Base-by-base conservation (phyloP, 1,140 invertebrate genomes). In the Calycopis cecrops region DNA sequence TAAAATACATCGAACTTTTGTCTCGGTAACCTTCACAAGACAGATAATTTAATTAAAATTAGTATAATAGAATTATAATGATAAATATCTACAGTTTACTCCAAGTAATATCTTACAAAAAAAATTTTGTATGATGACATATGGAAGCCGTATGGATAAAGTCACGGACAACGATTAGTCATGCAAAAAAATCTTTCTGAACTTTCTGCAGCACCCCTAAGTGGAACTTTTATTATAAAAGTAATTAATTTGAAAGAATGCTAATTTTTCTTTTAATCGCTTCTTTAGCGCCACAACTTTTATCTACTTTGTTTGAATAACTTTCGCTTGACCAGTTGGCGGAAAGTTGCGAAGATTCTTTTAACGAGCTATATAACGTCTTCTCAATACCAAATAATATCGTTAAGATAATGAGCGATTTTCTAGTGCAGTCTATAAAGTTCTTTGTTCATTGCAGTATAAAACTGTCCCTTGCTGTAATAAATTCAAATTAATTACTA, bases 271-370 rank as follows among this genome's bases (percentile, higher is more conserved):
- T 79, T 81, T 81, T 84, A 84, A 77, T 84, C 78, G 76, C 80
- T 84, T 77, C 77, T 76, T 80, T 81, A 77, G 76, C 76, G 73
- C 72, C 76, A 67, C 78, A 80, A 84, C 75, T 84, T 84, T 81
- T 81, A 84, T 82, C 80, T 79, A 79, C 78, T 84, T 84, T 81
- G 78, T 84, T 83, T 79, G 73, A 80, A 80, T 84, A 81, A 80
- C 78, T 84, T 84, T 79, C 69, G 68, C 63, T 62, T 67, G 73
- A 75, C 65, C 73, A 76, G 73, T 79, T 77, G 65, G 69, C 60
- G 68, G 68, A 65, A 74, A 74, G 67, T 74, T 79, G 68, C 50
- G 62, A 72, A 76, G 63, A 71, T 69, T n/a, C n/a, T n/a, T n/a
- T n/a, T n/a, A n/a, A n/a, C n/a, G n/a, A n/a, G n/a, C n/a, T n/a